Evolutionary conservation across 2,888 invertebrate genomes (phyloP).

Genomic region (Sicus ferrugineus): DNA sequence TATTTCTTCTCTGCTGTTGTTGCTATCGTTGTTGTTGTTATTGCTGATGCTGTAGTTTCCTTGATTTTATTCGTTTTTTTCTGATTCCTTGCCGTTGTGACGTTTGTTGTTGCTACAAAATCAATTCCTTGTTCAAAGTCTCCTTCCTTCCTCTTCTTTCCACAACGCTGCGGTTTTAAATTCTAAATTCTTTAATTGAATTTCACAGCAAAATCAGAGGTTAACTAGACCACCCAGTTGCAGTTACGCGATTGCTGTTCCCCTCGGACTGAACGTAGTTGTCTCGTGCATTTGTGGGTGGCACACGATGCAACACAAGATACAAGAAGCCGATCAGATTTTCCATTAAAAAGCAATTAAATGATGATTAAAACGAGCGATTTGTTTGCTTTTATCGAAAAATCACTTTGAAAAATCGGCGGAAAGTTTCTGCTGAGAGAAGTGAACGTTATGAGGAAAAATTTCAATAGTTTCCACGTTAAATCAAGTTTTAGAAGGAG

Average conservation of each 20-base stretch:
- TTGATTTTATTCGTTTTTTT: background rate
- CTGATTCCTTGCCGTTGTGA: too few relatives aligned
- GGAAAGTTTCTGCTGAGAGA: background rate
- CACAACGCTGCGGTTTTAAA: too few relatives aligned
- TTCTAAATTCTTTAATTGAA: slow-evolving; percentile 30
- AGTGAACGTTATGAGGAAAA: too few relatives aligned
- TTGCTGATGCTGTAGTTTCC: background rate
- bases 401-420: background rate
- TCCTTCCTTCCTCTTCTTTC: too few relatives aligned
- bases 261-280: slow-evolving; percentile 12
- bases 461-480: too few relatives aligned
- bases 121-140: too few relatives aligned
- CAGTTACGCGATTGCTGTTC: background rate
- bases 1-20: too few relatives aligned
- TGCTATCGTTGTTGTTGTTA: background rate
- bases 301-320: too few relatives aligned
- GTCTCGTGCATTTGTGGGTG: slow-evolving; percentile 31
- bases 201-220: slow-evolving; percentile 25
- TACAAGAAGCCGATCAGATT: slow-evolving; percentile 34
- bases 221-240: slow-evolving; percentile 1
- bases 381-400: background rate
- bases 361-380: background rate
- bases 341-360: slow-evolving; percentile 35
- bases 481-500: too few relatives aligned
- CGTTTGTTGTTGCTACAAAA: too few relatives aligned